Base-by-base conservation (phyloP, 1,140 invertebrate species). In the Polypedilum vanderplanki region DNA sequence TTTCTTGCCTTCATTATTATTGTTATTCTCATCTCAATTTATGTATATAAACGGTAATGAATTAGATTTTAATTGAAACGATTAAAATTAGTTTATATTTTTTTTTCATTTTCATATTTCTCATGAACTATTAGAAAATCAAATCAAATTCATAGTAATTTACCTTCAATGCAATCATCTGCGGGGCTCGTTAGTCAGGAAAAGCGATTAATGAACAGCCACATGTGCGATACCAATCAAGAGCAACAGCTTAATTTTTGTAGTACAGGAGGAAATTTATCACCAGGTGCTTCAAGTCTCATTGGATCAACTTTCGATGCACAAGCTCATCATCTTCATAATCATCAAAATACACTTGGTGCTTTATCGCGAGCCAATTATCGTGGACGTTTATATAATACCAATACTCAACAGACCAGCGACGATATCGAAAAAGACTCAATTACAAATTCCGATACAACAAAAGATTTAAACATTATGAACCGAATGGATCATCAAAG, bases 141-240 rank as follows among this genome's bases (percentile, higher is more conserved):
- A n/a, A 70, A 70, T 70, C 65, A 70, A 22, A 22, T 70, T 70
- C 65, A 70, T 18, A 70, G 65, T 7, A 70, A 70, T 70, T 70
- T 70, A 12, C 65, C 65, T 18, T 70, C 65, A 22, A 70, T 70
- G 65, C 65, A 70, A 70, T 70, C 65, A 20, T 70, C 65, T 18
- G 65, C 65, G 7, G 46, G 46, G 12, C 20, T 70, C 3, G 65
- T 70, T 18, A 18, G 20, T 70, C 65, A 18, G 10, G 65, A 70
- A 20, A 70, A 70, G 17, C 65, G 65, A 10, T 22, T 70, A 22
- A 70, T 70, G 65, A 20, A 18, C 7, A 70, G 20, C 20, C 65
- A 70, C 17, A 70, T 70, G 65, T 20, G 65, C 17, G 65, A 70
- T 9, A 4, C 65, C 3, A 57, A 57, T 70, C 65, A 70, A 70